Evolutionary conservation across 1,140 invertebrate species (phyloP).

Genomic region (Diploscapter pachys): DNA sequence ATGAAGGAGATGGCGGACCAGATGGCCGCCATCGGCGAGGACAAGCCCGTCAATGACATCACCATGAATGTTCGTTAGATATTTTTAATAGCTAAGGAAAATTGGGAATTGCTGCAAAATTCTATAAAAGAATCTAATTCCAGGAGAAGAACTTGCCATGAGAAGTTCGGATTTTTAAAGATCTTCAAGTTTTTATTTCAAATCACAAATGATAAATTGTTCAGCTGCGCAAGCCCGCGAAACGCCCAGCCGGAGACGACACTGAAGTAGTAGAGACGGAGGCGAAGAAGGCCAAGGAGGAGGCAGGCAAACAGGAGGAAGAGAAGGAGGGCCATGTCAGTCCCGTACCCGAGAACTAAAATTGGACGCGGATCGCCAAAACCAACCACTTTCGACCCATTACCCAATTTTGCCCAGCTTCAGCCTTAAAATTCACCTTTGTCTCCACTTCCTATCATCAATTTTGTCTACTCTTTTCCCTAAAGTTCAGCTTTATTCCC

Average conservation of each 20-base stretch:
- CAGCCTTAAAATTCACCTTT: too few relatives aligned
- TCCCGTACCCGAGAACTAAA: slow-evolving; percentile 4
- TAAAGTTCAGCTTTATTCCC: too few relatives aligned
- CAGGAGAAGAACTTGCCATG: too few relatives aligned
- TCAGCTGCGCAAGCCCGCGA: slow-evolving; percentile 13
- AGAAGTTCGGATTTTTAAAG: not conserved
- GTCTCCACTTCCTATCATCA: too few relatives aligned
- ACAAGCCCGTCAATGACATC: not conserved
- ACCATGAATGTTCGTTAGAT: not conserved
- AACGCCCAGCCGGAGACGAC: slow-evolving; percentile 3
- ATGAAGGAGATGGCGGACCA: too few relatives aligned
- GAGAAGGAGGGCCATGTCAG: slow-evolving; percentile 5
- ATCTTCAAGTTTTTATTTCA: not conserved
- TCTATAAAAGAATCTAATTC: too few relatives aligned
- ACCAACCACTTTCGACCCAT: too few relatives aligned
- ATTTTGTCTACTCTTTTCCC: too few relatives aligned
- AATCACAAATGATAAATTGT: not conserved
- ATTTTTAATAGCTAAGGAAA: too few relatives aligned
- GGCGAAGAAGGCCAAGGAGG: not conserved
- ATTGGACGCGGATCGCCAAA: not conserved
- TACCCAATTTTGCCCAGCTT: too few relatives aligned
- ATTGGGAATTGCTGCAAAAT: too few relatives aligned
- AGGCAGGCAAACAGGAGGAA: slow-evolving; percentile 5
- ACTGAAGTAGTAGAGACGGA: not conserved
- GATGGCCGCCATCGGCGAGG: too few relatives aligned